Evolutionary conservation across 30 jellyfish, hydroid and myxozoan genomes (phyloP).

Genomic region (Turritopsis rubra): DNA sequence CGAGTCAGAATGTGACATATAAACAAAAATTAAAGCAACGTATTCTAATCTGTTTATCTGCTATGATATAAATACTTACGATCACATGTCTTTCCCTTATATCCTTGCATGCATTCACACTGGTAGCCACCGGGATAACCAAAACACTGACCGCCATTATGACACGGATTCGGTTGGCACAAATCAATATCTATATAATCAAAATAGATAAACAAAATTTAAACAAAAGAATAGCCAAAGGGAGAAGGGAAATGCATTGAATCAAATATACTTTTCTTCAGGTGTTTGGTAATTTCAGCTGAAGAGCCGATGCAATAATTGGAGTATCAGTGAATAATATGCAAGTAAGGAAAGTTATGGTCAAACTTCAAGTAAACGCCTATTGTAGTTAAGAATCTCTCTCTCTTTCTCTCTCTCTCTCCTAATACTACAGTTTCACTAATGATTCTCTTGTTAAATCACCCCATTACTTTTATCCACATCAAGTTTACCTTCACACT

Average conservation of each 20-base stretch:
- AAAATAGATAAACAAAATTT: background rate
- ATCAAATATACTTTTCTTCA: background rate
- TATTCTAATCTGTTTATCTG: too few species aligned
- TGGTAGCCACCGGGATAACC: constrained; percentile 96
- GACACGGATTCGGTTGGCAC: constrained; percentile 95
- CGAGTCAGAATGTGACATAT: too few species aligned
- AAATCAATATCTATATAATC: constrained; percentile 57
- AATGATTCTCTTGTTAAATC: too few species aligned
- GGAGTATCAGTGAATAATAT: too few species aligned
- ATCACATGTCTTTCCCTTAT: constrained; percentile 74
- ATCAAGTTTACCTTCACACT: constrained; percentile 96
- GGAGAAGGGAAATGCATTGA: background rate
- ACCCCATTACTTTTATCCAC: too few species aligned
- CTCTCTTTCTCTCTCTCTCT: too few species aligned
- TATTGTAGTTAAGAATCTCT: too few species aligned
- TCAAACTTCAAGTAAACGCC: too few species aligned
- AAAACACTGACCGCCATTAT: constrained; percentile 87
- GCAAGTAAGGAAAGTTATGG: too few species aligned
- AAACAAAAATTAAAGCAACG: too few species aligned
- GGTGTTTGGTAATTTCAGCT: background rate
- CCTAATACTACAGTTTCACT: too few species aligned
- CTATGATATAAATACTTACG: constrained; percentile 37
- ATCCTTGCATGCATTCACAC: constrained; percentile 89
- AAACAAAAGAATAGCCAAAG: background rate
- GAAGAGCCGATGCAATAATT: too few species aligned